Conservation (phyloP, 2,888 invertebrate genomes). For the Morinoia aosen region DNA sequence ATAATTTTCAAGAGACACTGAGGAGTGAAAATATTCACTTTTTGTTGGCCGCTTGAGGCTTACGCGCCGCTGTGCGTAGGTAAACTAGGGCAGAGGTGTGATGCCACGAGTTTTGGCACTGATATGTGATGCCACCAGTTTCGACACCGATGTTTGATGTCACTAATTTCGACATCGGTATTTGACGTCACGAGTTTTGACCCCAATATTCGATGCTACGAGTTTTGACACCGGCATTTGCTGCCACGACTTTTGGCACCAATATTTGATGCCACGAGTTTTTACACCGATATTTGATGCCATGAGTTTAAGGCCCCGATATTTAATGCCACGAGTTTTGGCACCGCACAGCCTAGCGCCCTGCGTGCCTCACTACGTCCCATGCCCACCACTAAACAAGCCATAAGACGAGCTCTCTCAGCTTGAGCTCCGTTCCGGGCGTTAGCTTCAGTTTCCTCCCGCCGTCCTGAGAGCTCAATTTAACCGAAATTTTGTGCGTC, state of each 20-base stretch:
- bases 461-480: background rate
- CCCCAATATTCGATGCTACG: too few relatives aligned
- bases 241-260: too few relatives aligned
- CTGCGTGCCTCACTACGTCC: background rate
- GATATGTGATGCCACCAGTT: too few relatives aligned
- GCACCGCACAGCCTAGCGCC: background rate
- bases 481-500: background rate
- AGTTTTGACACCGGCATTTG: too few relatives aligned
- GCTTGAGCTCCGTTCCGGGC: slow-evolving; percentile 14
- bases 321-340: background rate
- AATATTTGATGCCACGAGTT: too few relatives aligned
- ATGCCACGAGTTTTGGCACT: background rate
- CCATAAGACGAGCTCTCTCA: background rate
- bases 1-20: background rate
- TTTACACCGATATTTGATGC: too few relatives aligned
- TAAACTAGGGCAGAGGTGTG: background rate
- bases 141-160: too few relatives aligned
- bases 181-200: too few relatives aligned
- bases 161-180: too few relatives aligned
- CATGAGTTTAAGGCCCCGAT: too few relatives aligned
- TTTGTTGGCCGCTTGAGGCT: background rate
- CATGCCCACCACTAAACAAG: background rate
- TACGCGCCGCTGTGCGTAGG: background rate
- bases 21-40: background rate
- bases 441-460: background rate